These are phyloP conservation scores for Latrodectus geometricus DNA, from an alignment of 1,140 invertebrate genomes.

Conservation along the genomic window DNA sequence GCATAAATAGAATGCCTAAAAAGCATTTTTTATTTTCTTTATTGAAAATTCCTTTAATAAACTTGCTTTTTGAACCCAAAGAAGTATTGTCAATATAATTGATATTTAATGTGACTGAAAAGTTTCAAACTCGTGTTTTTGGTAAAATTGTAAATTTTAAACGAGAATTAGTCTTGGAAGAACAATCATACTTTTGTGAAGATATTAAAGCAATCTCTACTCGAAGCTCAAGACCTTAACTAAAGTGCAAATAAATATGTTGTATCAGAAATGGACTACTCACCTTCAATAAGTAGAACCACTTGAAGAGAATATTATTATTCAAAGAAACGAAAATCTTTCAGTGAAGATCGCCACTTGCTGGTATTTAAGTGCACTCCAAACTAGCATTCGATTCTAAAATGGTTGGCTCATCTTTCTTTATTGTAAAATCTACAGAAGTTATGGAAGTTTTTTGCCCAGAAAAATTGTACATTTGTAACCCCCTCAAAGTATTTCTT, in stretches of 20 bases:
- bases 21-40: too few species aligned
- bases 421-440: constrained; percentile 40
- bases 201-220: background rate
- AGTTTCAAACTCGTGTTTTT: too few species aligned
- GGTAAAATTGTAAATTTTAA: too few species aligned
- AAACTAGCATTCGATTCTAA: background rate
- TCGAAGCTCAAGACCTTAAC: background rate
- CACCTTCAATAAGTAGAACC: background rate
- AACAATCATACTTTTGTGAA: too few species aligned
- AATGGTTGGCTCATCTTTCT: background rate
- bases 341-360: background rate
- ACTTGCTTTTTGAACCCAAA: too few species aligned
- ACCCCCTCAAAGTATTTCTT: background rate
- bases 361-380: background rate
- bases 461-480: constrained; percentile 20
- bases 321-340: background rate
- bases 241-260: background rate
- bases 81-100: too few species aligned
- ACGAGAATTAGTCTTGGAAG: too few species aligned
- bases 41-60: too few species aligned
- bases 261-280: background rate
- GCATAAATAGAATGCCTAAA: too few species aligned
- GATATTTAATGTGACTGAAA: too few species aligned
- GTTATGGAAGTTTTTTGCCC: constrained; percentile 12
- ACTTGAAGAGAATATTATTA: background rate